A percentile compares a stretch with the other conserved stretches of the same genome.
These are phyloP conservation scores for Rhagoletis pomonella DNA, from an alignment of 1,140 invertebrate genomes.

Conservation along the genomic window DNA sequence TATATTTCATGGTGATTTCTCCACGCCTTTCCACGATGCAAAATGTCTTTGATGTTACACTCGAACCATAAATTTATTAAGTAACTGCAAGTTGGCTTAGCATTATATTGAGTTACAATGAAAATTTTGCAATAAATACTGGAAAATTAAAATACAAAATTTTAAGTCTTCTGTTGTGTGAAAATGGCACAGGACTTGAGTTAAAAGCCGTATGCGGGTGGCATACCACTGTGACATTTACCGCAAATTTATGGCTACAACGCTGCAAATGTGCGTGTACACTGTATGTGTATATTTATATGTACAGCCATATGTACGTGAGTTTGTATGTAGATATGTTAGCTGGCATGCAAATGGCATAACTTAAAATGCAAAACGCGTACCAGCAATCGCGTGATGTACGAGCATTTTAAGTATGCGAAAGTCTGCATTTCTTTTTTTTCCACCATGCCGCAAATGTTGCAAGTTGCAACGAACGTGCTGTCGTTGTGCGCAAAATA, in stretches of 20 bases:
- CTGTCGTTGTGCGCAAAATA: not conserved
- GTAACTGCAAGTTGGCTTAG: too few species aligned
- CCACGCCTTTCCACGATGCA: too few species aligned
- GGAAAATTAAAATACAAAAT: too few species aligned
- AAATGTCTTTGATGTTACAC: too few species aligned
- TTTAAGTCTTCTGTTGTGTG: too few species aligned
- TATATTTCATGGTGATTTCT: too few species aligned
- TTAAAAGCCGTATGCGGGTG: too few species aligned
- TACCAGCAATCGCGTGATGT: constrained; percentile 19
- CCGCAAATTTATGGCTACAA: constrained; percentile 1
- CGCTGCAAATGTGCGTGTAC: not conserved
- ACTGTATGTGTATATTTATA: not conserved
- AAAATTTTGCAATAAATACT: too few species aligned
- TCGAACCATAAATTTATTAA: too few species aligned
- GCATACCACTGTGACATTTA: not conserved
- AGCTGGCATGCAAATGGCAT: not conserved
- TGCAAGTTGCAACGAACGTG: constrained; percentile 5
- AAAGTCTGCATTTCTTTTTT: not conserved
- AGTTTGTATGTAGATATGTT: not conserved
- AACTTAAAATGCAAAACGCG: constrained; percentile 47
- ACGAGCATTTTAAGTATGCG: constrained; percentile 4
- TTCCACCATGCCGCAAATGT: not conserved
- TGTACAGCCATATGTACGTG: not conserved
- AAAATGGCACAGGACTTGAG: too few species aligned
- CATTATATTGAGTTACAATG: too few species aligned